These are phyloP conservation scores for Echiichthys vipera DNA, from an alignment of 2,797 vertebrate genomes.

Conservation along the genomic window DNA sequence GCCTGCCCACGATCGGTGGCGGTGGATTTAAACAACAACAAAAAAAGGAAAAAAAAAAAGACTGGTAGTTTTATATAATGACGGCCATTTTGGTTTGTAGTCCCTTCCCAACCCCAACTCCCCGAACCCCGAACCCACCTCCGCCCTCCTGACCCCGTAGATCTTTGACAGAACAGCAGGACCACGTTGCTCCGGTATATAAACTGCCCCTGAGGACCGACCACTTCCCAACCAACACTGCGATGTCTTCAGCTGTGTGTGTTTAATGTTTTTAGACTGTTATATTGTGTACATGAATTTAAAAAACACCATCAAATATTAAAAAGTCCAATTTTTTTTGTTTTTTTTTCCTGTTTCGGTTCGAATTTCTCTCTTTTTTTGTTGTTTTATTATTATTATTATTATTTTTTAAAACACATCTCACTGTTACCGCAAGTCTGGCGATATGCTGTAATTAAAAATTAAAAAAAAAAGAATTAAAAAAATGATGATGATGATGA, in stretches of 20 bases:
- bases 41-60: constrained; percentile 67
- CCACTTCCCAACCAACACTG: constrained; percentile 78
- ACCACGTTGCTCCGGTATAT: constrained; percentile 77
- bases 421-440: constrained; percentile 74
- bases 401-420: constrained; percentile 70
- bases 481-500: constrained; percentile 54
- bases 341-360: constrained; percentile 54
- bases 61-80: constrained; percentile 87
- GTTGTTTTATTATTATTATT: constrained; percentile 36
- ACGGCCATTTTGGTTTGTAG: constrained; percentile 84
- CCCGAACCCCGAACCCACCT: no score
- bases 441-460: constrained; percentile 75
- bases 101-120: constrained; percentile 10
- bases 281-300: constrained; percentile 84
- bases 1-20: constrained; percentile 70
- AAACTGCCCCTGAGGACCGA: constrained; percentile 80
- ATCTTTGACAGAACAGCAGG: constrained; percentile 80
- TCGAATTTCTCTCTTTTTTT: constrained; percentile 52
- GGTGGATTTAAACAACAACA: constrained; percentile 63
- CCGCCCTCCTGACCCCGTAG: constrained; percentile 67
- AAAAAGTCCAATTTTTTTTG: constrained; percentile 56
- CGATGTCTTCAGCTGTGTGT: constrained; percentile 83
- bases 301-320: constrained; percentile 65
- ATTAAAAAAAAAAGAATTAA: constrained; percentile 39
- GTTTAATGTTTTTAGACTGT: constrained; percentile 88